Base-by-base conservation (phyloP, 2,888 invertebrate species). In the Andricus quercusramuli region DNA sequence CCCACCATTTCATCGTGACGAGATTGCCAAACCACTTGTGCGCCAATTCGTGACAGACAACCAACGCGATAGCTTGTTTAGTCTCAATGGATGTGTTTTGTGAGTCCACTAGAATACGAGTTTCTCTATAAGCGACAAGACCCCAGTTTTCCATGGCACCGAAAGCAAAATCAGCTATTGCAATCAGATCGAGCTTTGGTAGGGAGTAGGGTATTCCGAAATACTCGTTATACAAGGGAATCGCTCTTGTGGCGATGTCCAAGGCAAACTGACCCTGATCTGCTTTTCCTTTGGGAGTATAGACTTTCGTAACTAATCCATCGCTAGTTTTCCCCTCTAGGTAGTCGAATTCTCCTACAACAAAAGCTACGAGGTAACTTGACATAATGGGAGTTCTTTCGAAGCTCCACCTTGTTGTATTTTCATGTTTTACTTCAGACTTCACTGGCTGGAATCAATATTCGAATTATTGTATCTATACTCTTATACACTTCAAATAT, bases 131-230 rank as follows among this genome's bases (percentile, higher is more conserved):
- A 6, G 91, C 92, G 4, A 95, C 94, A 51, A 96, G 89, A 20
- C 99, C 99, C 99, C 99, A 99, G 93, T 99, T 99, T 93, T 99
- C 99, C 99, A 99, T 99, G 80, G 99, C 99, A 86, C 98, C 98
- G 85, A 97, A 97, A 80, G 97, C 96, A 91, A 99, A 99, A 92
- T 99, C 99, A 4, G 98, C 97, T 90, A 99, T 97, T 17, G 99
- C 98, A 89, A 99, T 98, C 79, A 99, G 94, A 93, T 99, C 99
- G 93, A 99, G 97, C 93, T 99, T 99, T 32, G 98, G 98, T 85
- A 99, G 93, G 0, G 98, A 98, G 94, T 99, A 99, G 3, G 98
- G 96, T 89, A 99, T 97, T 85, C 97, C 96, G 93, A 99, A 99
- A 93, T 99, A 99, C 78, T 97, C 96, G 88, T 98, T 97, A 93